Conservation (phyloP, 2,888 invertebrate genomes). For the Eupithecia vulgata region DNA sequence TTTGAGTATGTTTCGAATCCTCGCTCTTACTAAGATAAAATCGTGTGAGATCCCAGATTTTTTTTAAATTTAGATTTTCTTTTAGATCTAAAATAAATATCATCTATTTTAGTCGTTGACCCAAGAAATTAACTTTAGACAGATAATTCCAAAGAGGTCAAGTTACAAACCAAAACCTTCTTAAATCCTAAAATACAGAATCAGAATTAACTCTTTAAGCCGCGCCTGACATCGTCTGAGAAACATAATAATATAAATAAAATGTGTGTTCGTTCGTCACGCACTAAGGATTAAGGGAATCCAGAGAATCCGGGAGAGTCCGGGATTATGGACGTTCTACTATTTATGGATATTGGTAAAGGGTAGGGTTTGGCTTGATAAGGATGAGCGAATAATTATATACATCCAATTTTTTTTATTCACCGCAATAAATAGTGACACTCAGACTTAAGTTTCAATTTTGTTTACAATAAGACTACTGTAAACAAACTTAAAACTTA, state of each 20-base stretch:
- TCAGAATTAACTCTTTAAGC: conserved; percentile 44
- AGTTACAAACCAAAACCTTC: neutral
- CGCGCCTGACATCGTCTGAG: conserved; percentile 31
- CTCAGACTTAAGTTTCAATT: too few species aligned
- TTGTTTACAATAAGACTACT: too few species aligned
- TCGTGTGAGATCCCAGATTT: too few species aligned
- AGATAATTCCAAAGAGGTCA: conserved; percentile 9
- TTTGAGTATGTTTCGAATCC: too few species aligned
- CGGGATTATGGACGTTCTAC: conserved; percentile 22
- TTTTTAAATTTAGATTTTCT: too few species aligned
- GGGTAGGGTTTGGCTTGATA: neutral
- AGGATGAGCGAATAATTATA: too few species aligned
- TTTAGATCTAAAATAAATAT: too few species aligned
- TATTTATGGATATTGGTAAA: conserved; percentile 23
- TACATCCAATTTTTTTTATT: too few species aligned
- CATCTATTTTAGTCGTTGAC: neutral
- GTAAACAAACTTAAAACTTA: too few species aligned
- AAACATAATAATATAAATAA: conserved; percentile 42
- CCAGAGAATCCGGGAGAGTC: conserved; percentile 27
- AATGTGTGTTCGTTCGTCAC: conserved; percentile 42
- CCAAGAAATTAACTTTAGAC: neutral
- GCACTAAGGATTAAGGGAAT: conserved; percentile 39
- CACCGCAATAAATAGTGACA: too few species aligned
- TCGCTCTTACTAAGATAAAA: too few species aligned
- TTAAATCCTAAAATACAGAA: conserved; percentile 18